These are phyloP conservation scores for Onychomys leucogaster DNA, from an alignment of 2,797 vertebrate genomes.

Conservation along the genomic window DNA sequence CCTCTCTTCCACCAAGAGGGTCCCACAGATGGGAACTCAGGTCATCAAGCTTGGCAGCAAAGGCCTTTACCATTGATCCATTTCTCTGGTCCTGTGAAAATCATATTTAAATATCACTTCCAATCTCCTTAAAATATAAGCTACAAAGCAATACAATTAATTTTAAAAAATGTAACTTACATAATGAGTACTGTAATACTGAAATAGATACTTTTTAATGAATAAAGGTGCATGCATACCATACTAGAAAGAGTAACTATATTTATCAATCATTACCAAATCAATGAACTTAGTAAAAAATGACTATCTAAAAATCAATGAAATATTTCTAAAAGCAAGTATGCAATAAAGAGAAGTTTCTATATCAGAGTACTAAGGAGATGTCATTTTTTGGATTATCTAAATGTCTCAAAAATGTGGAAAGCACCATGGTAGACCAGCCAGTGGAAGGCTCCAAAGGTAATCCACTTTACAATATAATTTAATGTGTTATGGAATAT, in stretches of 20 bases:
- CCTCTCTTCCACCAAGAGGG: background rate
- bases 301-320: background rate
- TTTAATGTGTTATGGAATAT: background rate
- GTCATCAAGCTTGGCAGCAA: background rate
- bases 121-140: background rate
- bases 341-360: background rate
- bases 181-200: background rate
- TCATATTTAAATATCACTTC: constrained; percentile 26
- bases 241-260: background rate
- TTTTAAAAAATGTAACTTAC: background rate
- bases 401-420: background rate
- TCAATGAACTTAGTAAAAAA: background rate
- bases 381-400: background rate
- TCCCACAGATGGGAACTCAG: background rate
- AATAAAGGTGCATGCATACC: background rate
- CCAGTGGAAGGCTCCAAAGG: no score
- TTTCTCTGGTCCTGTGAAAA: background rate
- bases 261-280: background rate
- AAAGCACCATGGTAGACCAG: background rate
- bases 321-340: background rate
- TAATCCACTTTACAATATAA: background rate
- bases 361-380: background rate
- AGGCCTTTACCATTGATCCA: background rate
- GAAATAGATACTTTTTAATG: background rate
- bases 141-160: background rate